These are phyloP conservation scores for Datnioides undecimradiatus DNA, from an alignment of 2,113 vertebrate genomes.

Conservation along the genomic window DNA sequence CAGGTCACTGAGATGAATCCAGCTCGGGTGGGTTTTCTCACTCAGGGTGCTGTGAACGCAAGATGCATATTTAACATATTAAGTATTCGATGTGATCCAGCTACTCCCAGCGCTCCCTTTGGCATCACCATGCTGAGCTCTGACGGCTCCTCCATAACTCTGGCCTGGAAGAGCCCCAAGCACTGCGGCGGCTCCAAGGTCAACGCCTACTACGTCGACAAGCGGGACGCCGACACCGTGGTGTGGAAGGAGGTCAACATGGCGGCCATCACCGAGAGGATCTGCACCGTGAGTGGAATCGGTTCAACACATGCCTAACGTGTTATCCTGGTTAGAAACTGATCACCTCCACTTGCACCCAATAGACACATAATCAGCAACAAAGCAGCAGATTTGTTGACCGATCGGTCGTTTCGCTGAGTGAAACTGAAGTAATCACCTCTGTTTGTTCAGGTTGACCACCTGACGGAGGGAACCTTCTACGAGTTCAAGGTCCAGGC, in stretches of 20 bases:
- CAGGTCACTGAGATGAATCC: background rate
- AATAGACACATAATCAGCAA: too few relatives aligned
- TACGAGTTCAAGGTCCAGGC: conserved; percentile 95
- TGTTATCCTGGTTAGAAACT: too few relatives aligned
- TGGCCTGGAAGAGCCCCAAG: conserved; percentile 94
- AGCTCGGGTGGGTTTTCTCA: background rate
- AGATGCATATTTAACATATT: background rate
- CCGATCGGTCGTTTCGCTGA: too few relatives aligned
- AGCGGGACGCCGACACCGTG: conserved; percentile 85
- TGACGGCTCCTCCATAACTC: conserved; percentile 91
- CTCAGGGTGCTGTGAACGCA: too few relatives aligned
- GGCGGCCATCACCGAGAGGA: conserved; percentile 76
- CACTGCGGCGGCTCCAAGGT: conserved; percentile 91
- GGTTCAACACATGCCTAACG: too few relatives aligned
- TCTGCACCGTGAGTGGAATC: conserved; percentile 85
- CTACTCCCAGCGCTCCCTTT: conserved; percentile 90
- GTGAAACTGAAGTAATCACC: too few relatives aligned
- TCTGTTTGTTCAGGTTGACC: conserved; percentile 85
- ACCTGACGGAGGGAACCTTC: conserved; percentile 87
- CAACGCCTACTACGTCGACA: conserved; percentile 93
- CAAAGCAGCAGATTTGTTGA: too few relatives aligned
- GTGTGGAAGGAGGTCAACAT: conserved; percentile 93
- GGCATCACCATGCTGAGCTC: conserved; percentile 92
- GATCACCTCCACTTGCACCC: too few relatives aligned
- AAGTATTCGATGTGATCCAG: conserved; percentile 68